Evolutionary conservation across 1,140 invertebrate species (phyloP), one percentile per base, ranked within the genome.

Genomic region (Neodiprion pinetum): DNA sequence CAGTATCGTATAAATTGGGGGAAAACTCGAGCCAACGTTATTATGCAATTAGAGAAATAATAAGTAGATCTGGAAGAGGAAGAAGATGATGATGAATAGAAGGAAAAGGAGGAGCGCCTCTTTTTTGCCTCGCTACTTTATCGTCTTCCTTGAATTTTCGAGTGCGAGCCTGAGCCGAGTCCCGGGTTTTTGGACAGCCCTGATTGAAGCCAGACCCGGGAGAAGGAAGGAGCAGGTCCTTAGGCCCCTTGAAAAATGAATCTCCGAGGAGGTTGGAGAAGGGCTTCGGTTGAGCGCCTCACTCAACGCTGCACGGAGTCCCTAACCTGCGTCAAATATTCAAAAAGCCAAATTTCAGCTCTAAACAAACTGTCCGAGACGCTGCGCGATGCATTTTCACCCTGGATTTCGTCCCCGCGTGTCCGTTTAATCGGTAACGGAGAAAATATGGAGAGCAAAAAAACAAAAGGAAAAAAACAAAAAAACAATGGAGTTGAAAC

Each of bases 201-300:
- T 73, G 48, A 70, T 65, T 65, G 71, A 69, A 53, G 70, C 66
- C 40, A 71, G 72, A 17, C 47, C 48, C 28, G 40, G 28, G 71
- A 10, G 71, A 67, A 11, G 70, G 79, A 72, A 79, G 79, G 71
- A 82, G 74, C 78, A 82, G 82, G 81, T 81, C 81, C 81, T 82
- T 82, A 82, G 79, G 78, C 82, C 80, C 76, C 78, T 83, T 82
- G 81, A 83, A 81, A 82, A 83, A 83, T 83, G 82, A 83, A 82
- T 83, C 81, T 80, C 75, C 75, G 61, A 78, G 75, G 79, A 74
- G 74, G 78, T 77, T 78, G 81, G 80, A 77, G 74, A 61, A 72
- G 76, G 70, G 66, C 11, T 68, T 68, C 67, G 72, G 72, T 61
- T 23, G 28, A 72, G 50, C 76, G 40, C 49, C 70, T 71, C 61